Conservation (phyloP, 2,113 vertebrate species). For the Centropus bengalensis region DNA sequence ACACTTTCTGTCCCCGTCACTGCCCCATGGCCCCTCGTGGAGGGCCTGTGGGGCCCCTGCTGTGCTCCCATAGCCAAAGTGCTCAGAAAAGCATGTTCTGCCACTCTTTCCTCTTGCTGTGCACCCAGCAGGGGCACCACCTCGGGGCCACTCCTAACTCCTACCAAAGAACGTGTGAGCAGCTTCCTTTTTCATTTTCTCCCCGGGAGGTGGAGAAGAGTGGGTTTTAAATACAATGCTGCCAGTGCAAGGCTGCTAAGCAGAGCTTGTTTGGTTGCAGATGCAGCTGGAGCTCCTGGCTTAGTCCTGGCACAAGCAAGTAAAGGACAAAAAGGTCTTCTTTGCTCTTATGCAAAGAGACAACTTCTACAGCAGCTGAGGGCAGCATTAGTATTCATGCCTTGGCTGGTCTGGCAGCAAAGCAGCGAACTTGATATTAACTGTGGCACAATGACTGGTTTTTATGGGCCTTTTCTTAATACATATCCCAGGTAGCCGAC, state of each 20-base stretch:
- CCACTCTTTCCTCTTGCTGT: background rate
- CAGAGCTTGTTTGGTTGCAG: background rate
- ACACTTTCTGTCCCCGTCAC: fast-evolving
- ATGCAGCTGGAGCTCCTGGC: slow-evolving; percentile 46
- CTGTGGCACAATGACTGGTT: background rate
- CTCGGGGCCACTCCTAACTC: background rate
- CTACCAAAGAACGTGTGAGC: background rate
- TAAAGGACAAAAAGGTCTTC: slow-evolving; percentile 41
- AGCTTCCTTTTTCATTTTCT: background rate
- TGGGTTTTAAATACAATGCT: background rate
- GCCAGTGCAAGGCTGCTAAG: background rate
- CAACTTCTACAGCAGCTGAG: slow-evolving; percentile 39
- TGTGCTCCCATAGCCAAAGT: background rate
- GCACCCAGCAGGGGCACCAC: background rate
- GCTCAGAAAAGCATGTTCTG: background rate
- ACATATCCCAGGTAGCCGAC: background rate
- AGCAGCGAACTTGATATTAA: background rate
- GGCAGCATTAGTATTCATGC: slow-evolving; percentile 43
- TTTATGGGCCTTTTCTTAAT: background rate
- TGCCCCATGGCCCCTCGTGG: fast-evolving
- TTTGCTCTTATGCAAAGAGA: background rate
- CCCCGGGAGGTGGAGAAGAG: background rate
- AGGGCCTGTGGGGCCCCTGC: fast-evolving
- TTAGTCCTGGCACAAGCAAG: background rate
- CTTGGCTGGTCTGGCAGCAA: slow-evolving; percentile 35